These are phyloP conservation scores for Leptodactylus fallax DNA, from an alignment of 2,797 vertebrate species.

Conservation along the genomic window DNA sequence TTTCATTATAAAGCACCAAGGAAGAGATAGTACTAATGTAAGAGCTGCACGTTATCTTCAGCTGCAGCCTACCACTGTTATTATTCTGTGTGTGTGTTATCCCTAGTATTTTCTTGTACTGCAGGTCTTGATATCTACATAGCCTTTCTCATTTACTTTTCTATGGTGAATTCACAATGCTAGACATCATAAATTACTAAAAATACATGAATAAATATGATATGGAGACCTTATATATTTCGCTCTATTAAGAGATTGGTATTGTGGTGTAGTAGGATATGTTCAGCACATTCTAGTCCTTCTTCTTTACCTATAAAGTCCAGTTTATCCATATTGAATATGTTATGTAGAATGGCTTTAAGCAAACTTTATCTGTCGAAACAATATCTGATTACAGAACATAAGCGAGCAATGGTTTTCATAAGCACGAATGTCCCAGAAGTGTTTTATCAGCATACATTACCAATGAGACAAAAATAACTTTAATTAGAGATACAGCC, in stretches of 20 bases:
- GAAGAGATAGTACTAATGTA: background rate
- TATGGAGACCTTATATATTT: background rate
- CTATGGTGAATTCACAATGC: background rate
- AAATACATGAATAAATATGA: background rate
- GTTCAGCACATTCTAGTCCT: background rate
- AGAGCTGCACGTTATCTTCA: background rate
- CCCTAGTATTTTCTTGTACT: background rate
- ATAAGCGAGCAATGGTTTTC: conserved; percentile 16
- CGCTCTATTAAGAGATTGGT: background rate
- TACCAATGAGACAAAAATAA: conserved; percentile 33
- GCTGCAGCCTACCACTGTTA: background rate
- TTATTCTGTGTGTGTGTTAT: background rate
- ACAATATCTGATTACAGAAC: conserved; percentile 17
- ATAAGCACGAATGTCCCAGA: conserved; percentile 30
- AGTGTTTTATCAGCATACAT: conserved; percentile 38
- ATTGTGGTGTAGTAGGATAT: background rate
- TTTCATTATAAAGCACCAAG: background rate
- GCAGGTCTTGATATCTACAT: background rate
- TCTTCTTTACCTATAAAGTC: background rate
- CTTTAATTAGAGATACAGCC: conserved; percentile 56
- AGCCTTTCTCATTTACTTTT: background rate
- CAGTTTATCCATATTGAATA: background rate
- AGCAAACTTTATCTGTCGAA: conserved; percentile 24
- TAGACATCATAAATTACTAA: background rate
- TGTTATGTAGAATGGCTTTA: background rate